These are phyloP conservation scores for Watsonalla cultraria DNA, from an alignment of 2,888 invertebrate species.

Conservation along the genomic window DNA sequence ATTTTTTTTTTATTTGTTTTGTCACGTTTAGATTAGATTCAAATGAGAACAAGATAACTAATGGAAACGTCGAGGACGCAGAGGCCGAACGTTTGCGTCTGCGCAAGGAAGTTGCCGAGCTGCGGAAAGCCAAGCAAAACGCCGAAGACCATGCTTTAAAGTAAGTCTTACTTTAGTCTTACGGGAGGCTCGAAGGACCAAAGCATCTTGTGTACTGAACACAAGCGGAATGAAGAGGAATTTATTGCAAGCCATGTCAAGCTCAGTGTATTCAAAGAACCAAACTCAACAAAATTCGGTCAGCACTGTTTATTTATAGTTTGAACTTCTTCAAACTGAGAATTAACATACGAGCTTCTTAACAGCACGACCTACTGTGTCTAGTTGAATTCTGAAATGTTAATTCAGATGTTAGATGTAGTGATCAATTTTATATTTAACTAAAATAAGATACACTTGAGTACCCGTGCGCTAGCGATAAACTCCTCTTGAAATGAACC, in stretches of 20 bases:
- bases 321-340: too few species aligned
- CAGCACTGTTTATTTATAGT: too few species aligned
- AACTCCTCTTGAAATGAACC: constrained; percentile 30
- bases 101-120: constrained; percentile 77
- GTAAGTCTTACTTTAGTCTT: constrained; percentile 51
- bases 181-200: constrained; percentile 6
- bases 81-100: constrained; percentile 77
- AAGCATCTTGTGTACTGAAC: not conserved
- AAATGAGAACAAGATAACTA: constrained; percentile 51
- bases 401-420: too few species aligned
- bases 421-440: too few species aligned
- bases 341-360: too few species aligned
- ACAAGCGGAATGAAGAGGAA: not conserved
- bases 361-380: too few species aligned
- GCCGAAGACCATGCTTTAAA: constrained; percentile 79
- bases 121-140: constrained; percentile 75
- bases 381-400: too few species aligned
- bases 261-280: not conserved
- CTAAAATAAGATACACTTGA: not conserved
- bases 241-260: not conserved
- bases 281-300: not conserved
- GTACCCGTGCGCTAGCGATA: constrained; percentile 9
- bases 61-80: constrained; percentile 54
- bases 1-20: constrained; percentile 1
- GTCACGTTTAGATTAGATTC: constrained; percentile 39